Conservation (phyloP, 2,888 invertebrate species). For the Pollenia angustigena region DNA sequence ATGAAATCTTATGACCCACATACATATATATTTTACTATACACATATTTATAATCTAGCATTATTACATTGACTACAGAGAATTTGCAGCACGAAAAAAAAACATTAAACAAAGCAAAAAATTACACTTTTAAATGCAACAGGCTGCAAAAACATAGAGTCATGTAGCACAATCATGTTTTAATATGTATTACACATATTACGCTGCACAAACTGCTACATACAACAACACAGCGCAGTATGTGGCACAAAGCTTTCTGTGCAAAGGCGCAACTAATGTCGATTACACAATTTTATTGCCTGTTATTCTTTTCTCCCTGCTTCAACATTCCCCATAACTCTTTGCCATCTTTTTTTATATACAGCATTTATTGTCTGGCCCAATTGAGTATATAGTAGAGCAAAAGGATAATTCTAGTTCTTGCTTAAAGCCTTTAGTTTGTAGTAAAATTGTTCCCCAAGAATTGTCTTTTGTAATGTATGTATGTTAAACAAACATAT, state of each 20-base stretch:
- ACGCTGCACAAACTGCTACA: background rate
- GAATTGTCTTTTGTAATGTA: background rate
- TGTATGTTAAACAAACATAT: background rate
- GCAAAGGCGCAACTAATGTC: constrained; percentile 66
- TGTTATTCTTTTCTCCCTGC: constrained; percentile 42
- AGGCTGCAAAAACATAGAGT: constrained; percentile 48
- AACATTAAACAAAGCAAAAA: background rate
- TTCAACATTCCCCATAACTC: background rate
- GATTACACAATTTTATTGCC: constrained; percentile 63
- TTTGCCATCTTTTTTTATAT: background rate
- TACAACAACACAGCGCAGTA: background rate
- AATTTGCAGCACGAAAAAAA: constrained; percentile 10
- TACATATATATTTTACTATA: background rate
- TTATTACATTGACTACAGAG: constrained; percentile 41
- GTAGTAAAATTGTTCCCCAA: constrained; percentile 46
- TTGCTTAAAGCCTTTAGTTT: constrained; percentile 51
- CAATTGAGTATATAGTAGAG: constrained; percentile 19
- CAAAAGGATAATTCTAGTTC: constrained; percentile 30
- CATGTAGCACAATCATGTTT: constrained; percentile 46
- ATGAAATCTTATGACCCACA: constrained; percentile 49
- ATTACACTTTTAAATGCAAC: constrained; percentile 56
- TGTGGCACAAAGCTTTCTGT: background rate
- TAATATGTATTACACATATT: constrained; percentile 38
- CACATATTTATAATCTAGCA: constrained; percentile 28
- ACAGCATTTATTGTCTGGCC: background rate